These are phyloP conservation scores for Danio kyathit DNA, from an alignment of 2,797 vertebrate species.

Conservation along the genomic window DNA sequence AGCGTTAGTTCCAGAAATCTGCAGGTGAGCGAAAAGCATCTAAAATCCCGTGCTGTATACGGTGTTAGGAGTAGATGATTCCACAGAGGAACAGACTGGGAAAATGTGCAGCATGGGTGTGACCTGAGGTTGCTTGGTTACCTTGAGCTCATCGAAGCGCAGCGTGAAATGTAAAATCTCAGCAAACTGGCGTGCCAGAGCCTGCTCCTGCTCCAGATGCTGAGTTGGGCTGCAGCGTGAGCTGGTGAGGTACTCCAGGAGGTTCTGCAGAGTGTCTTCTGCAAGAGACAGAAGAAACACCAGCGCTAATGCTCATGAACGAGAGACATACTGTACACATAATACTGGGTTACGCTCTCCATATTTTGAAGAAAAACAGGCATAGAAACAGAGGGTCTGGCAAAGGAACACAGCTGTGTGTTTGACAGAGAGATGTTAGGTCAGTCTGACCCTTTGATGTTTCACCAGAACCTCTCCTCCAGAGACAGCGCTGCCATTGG, in stretches of 20 bases:
- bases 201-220: slow-evolving; percentile 98
- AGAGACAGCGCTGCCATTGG: slow-evolving; percentile 41
- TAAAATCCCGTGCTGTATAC: too few species aligned
- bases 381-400: slow-evolving; percentile 29
- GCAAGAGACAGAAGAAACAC: slow-evolving; percentile 23
- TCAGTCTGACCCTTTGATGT: slow-evolving; percentile 30
- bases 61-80: background rate
- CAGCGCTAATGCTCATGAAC: background rate
- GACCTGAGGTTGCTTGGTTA: slow-evolving; percentile 63
- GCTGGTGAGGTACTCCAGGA: slow-evolving; percentile 89
- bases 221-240: slow-evolving; percentile 89
- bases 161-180: slow-evolving; percentile 98
- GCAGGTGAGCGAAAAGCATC: too few species aligned
- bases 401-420: slow-evolving; percentile 47
- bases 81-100: background rate
- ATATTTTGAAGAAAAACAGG: background rate
- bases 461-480: slow-evolving; percentile 33
- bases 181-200: slow-evolving; percentile 97
- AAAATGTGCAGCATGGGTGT: background rate
- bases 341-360: background rate
- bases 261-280: slow-evolving; percentile 89
- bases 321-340: background rate
- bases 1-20: too few species aligned
- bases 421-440: slow-evolving; percentile 24
- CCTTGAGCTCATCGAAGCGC: slow-evolving; percentile 97